Evolutionary conservation across 1,140 invertebrate genomes (phyloP), one percentile per base, ranked within the genome.

Genomic region (Bombus breviceps): DNA sequence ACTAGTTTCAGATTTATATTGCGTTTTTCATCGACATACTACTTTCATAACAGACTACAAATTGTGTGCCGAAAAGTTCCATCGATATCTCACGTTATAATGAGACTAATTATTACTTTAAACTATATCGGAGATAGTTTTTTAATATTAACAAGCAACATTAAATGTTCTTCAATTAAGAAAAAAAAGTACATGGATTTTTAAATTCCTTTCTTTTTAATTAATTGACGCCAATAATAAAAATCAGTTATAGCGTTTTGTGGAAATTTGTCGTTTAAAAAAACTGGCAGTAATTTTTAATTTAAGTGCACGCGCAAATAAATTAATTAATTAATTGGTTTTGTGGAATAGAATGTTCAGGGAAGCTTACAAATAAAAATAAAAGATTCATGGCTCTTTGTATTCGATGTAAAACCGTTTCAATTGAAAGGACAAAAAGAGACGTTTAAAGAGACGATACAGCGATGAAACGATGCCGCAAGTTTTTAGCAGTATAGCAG

Each of bases 81-180:
- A 13, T 71, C 87, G 83, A 88, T 89, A 88, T 34, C 57, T 74
- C 62, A 76, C 71, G 53, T 77, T 80, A 53, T 69, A 88, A 81
- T 64, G 53, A 47, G 75, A 22, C 22, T 32, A 37, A 47, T 75
- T 82, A 85, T 32, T n/a, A 28, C 28, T 15, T 25, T 13, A 73
- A 64, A 34, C 43, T 72, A 37, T 2, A 79, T 59, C 39, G 37
- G 18, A n/a, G 39, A 1, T 22, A 57, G 25, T 57, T 53, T 66
- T 72, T 53, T 22, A 8, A 15, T 25, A 4, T 8, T 10, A 15
- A 57, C 41, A n/a, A 3, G 53, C 47, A 53, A 53, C 18, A 22
- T 18, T 53, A 53, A 53, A 53, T 39, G n/a, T 22, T 22, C 10
- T 25, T 57, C 12, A 81, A 71, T 39, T 81, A 47, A 18, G 3